Evolutionary conservation across 2,888 invertebrate species (phyloP).

Genomic region (Eurois occulta): DNA sequence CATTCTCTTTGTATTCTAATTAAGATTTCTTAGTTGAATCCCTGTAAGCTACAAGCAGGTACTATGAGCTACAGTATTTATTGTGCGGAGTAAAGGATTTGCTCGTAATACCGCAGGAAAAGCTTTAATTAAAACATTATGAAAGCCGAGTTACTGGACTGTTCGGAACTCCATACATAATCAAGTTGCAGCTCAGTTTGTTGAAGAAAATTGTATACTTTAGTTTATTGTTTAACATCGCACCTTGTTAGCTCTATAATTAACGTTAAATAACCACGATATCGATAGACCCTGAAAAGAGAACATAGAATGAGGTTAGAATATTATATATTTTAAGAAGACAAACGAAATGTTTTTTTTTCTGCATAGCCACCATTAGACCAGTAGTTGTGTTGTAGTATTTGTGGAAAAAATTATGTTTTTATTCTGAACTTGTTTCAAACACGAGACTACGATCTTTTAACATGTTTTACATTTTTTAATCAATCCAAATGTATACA

Average conservation of each 20-base stretch:
- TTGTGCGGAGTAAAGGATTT: constrained; percentile 41
- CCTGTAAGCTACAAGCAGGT: constrained; percentile 8
- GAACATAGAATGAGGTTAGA: background rate
- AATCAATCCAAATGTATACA: background rate
- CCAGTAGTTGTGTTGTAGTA: background rate
- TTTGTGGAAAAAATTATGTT: background rate
- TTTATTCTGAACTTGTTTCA: background rate
- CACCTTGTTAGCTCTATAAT: constrained; percentile 30
- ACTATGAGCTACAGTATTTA: constrained; percentile 41
- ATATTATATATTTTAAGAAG: background rate
- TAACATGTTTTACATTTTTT: background rate
- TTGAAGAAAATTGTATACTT: constrained; percentile 36
- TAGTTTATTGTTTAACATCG: constrained; percentile 31
- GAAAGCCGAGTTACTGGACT: constrained; percentile 55
- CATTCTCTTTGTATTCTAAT: constrained; percentile 39
- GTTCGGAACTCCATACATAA: constrained; percentile 58
- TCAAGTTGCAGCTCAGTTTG: constrained; percentile 42
- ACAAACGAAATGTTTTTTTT: background rate
- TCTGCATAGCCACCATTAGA: background rate
- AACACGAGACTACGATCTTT: background rate
- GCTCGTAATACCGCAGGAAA: constrained; percentile 38
- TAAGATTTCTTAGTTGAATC: constrained; percentile 40
- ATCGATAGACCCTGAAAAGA: background rate
- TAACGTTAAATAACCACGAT: constrained; percentile 6
- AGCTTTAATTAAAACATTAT: constrained; percentile 65